A percentile compares a stretch with the other conserved stretches of the same genome.
phyloP scores from a whole-genome alignment of 2,888 invertebrate species.

The Uropetala carovei region DNA sequence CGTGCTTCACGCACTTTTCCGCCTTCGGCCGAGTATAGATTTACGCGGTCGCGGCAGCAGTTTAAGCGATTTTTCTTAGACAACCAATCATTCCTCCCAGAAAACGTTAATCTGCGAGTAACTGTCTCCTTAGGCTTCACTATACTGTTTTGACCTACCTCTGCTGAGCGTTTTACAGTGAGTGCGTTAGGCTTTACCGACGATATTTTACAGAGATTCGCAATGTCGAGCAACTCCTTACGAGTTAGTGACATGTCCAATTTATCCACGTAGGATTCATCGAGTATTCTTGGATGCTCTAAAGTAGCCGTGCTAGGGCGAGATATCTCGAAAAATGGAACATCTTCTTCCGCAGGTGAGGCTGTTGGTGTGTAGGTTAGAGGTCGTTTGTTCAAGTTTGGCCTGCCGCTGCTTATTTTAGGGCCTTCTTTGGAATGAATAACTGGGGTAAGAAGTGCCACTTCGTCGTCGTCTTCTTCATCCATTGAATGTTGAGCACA shows the following conservation, averaged over 20 bases:
- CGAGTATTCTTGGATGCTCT: conserved; percentile 77
- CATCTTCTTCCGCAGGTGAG: conserved; percentile 38
- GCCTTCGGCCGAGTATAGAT: not conserved
- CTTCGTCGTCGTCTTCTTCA: conserved; percentile 58
- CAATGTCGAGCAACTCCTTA: conserved; percentile 75
- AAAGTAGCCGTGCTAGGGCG: conserved; percentile 79
- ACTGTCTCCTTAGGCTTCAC: not conserved
- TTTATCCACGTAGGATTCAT: conserved; percentile 76
- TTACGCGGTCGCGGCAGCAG: not conserved
- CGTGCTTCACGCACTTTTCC: not conserved
- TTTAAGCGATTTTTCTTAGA: not conserved
- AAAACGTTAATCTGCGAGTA: not conserved
- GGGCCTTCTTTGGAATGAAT: conserved; percentile 3
- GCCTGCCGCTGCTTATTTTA: not conserved
- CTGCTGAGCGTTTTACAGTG: not conserved
- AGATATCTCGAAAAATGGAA: not conserved
- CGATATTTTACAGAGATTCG: conserved; percentile 74
- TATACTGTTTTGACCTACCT: not conserved
- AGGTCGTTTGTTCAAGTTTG: conserved; percentile 38
- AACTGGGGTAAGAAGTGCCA: conserved; percentile 38
- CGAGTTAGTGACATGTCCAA: conserved; percentile 79
- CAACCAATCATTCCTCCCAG: not conserved
- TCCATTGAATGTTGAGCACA: conserved; percentile 34
- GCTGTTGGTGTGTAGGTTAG: not conserved
- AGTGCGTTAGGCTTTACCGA: not conserved